phyloP scores from a whole-genome alignment of 1,140 invertebrate species.

The Berghia stephanieae region DNA sequence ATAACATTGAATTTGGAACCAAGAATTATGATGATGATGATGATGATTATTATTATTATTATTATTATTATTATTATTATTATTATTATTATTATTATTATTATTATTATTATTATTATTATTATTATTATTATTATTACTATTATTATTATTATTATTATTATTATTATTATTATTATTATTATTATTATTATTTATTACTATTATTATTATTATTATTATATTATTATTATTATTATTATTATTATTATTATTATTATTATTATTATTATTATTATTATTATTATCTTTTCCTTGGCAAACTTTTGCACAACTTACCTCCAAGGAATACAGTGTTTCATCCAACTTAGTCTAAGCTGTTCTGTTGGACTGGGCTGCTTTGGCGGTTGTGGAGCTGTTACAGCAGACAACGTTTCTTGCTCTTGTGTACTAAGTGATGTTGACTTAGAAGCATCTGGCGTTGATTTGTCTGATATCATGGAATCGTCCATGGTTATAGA shows the following conservation, averaged over 20 bases:
- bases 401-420: constrained; percentile 12
- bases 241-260: neutral
- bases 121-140: too few relatives aligned
- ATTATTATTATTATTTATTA: neutral
- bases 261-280: neutral
- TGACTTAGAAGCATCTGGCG: neutral
- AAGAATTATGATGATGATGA: too few relatives aligned
- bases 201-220: neutral
- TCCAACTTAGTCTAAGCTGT: constrained; percentile 46
- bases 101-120: too few relatives aligned
- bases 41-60: too few relatives aligned
- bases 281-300: neutral
- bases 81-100: too few relatives aligned
- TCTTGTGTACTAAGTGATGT: neutral
- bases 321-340: constrained; percentile 58
- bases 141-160: neutral
- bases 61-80: too few relatives aligned
- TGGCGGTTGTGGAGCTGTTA: constrained; percentile 21
- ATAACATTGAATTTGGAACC: too few relatives aligned
- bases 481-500: neutral
- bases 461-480: neutral
- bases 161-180: neutral
- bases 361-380: constrained; percentile 41
- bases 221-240: too few relatives aligned
- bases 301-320: constrained; percentile 44